A percentile compares a stretch with the other conserved stretches of the same genome.
These are phyloP conservation scores for Boloria euphrosyne DNA, from an alignment of 2,888 invertebrate species.

Conservation along the genomic window DNA sequence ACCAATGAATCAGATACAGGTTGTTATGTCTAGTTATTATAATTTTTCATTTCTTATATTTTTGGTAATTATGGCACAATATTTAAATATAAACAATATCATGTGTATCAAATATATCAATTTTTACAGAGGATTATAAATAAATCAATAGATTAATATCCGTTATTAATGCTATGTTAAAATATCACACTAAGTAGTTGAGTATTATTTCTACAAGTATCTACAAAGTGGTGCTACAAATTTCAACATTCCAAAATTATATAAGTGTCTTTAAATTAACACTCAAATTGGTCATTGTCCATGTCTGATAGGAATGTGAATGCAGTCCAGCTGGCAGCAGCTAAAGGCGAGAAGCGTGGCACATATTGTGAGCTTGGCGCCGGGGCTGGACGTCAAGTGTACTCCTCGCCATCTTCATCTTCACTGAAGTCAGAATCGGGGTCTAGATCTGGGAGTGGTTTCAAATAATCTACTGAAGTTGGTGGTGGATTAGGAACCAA, in stretches of 20 bases:
- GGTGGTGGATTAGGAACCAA: constrained; percentile 83
- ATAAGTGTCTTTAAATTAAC: constrained; percentile 43
- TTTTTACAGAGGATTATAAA: neutral
- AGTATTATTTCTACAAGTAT: constrained; percentile 36
- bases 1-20: too few species aligned
- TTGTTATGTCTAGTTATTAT: too few species aligned
- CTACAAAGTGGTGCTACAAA: neutral
- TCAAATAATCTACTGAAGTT: constrained; percentile 78
- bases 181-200: constrained; percentile 38
- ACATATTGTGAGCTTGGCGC: constrained; percentile 61
- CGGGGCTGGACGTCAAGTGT: constrained; percentile 62
- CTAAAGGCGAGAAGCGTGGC: constrained; percentile 57
- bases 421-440: constrained; percentile 62
- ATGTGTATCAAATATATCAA: neutral
- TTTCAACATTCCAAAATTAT: neutral
- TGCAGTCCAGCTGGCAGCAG: constrained; percentile 46
- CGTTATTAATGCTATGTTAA: neutral
- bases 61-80: neutral
- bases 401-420: constrained; percentile 71
- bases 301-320: constrained; percentile 62
- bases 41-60: neutral
- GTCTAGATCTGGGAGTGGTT: constrained; percentile 64
- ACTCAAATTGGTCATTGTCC: constrained; percentile 51
- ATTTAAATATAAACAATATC: neutral
- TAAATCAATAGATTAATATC: too few species aligned